phyloP scores from a whole-genome alignment of 1,140 invertebrate species.

The Brachionus plicatilis region DNA sequence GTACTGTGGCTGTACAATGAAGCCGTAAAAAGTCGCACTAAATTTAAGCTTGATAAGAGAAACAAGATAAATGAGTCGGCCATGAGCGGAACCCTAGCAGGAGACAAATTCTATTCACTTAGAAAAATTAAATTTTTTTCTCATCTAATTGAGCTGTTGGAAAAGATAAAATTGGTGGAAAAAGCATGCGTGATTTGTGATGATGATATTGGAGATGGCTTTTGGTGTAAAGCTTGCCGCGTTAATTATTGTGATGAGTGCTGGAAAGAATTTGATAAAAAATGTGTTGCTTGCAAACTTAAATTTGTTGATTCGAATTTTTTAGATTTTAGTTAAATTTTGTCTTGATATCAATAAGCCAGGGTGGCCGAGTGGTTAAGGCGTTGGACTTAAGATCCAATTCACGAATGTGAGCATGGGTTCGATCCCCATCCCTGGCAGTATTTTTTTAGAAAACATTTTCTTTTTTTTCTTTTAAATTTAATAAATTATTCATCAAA shows the following conservation, averaged over 20 bases:
- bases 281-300: background rate
- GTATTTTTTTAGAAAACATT: background rate
- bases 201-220: background rate
- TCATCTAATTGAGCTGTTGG: background rate
- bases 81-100: background rate
- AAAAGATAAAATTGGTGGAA: background rate
- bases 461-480: background rate
- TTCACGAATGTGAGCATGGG: slow-evolving; percentile 37
- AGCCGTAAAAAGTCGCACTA: background rate
- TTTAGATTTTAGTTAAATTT: background rate
- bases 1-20: background rate
- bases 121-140: slow-evolving; percentile 13
- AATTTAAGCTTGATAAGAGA: background rate
- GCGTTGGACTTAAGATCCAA: slow-evolving; percentile 37
- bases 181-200: background rate
- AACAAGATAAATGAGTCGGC: background rate
- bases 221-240: background rate
- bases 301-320: background rate
- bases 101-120: background rate
- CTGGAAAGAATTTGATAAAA: background rate
- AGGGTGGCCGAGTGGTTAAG: slow-evolving; percentile 32
- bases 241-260: background rate
- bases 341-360: background rate
- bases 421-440: slow-evolving; percentile 36
- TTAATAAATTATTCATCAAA: too few species aligned